Evolutionary conservation across 2,797 vertebrate species (phyloP).

Genomic region (Ciconia nigra): DNA sequence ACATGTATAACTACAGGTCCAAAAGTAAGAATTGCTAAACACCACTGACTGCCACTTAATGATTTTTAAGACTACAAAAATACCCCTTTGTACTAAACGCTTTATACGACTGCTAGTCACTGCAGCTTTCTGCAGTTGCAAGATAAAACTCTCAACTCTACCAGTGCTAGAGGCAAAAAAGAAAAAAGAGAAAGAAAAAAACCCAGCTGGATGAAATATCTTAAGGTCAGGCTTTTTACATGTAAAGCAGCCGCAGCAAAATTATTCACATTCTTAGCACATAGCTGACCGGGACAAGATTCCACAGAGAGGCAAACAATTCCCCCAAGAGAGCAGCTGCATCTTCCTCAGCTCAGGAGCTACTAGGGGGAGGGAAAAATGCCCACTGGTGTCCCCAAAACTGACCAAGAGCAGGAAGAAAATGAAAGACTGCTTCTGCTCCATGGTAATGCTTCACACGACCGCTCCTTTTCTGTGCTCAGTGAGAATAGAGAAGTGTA

Average conservation of each 20-base stretch:
- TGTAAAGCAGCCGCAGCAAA: constrained; percentile 58
- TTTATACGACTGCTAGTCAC: not conserved
- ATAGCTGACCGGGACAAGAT: constrained; percentile 62
- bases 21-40: not conserved
- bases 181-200: not conserved
- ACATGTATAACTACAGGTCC: not conserved
- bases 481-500: not conserved
- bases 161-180: not conserved
- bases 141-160: constrained; percentile 13
- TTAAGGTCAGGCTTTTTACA: constrained; percentile 61
- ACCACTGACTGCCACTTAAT: not conserved
- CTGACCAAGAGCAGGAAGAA: not conserved
- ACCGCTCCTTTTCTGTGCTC: not conserved
- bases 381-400: not conserved
- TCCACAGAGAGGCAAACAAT: constrained; percentile 60
- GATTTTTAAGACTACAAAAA: not conserved
- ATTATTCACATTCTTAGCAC: constrained; percentile 70
- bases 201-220: constrained; percentile 35
- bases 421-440: not conserved
- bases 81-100: not conserved
- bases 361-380: not conserved
- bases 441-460: not conserved
- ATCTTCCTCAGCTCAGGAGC: not conserved
- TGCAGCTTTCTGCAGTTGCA: not conserved
- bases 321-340: constrained; percentile 61